Evolutionary conservation across 2,797 vertebrate genomes (phyloP), one percentile per base, ranked within the genome.

Genomic region (Pyrocephalus nanus): DNA sequence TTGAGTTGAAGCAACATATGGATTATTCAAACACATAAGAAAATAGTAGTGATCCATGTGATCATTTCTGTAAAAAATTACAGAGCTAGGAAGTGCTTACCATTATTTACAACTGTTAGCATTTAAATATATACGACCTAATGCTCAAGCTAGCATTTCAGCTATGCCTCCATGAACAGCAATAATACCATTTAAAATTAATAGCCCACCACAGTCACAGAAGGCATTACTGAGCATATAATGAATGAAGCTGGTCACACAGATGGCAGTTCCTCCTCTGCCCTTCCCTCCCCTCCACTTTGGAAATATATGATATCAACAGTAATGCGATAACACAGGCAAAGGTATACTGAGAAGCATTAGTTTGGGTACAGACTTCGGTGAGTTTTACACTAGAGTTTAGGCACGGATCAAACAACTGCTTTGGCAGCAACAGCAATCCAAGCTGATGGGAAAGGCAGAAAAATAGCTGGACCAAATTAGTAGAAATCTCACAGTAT

Each of bases 61-160:
- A 85, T 42, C 34, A 48, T 73, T 77, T 88, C 30, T 74, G 55
- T 70, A 90, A 88, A 66, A 93, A 74, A 55, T 27, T 48, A 58
- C 25, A 88, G 26, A 30, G 66, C 53, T 58, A 36, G 22, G 55
- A 83, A 75, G 43, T 16, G 42, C 66, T 88, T 75, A 76, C 57
- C 25, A 54, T 86, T 79, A 94, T 93, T 87, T 54, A 81, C 50
- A 78, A 60, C 51, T 67, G 69, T 71, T 93, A 87, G 67, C 60
- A 87, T 78, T 92, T 93, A 95, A 94, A 95, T 91, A 94, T 43
- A 79, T 16, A 78, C 32, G 60, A 91, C 62, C 89, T 70, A 90
- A 75, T 70, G 73, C 73, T 88, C 66, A 81, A 61, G 38, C 65
- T 76, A 84, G 62, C 86, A 90, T 84, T 95, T 85, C 80, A 91